Evolutionary conservation across 2,797 vertebrate species (phyloP).

Genomic region (Propithecus deckenii): DNA sequence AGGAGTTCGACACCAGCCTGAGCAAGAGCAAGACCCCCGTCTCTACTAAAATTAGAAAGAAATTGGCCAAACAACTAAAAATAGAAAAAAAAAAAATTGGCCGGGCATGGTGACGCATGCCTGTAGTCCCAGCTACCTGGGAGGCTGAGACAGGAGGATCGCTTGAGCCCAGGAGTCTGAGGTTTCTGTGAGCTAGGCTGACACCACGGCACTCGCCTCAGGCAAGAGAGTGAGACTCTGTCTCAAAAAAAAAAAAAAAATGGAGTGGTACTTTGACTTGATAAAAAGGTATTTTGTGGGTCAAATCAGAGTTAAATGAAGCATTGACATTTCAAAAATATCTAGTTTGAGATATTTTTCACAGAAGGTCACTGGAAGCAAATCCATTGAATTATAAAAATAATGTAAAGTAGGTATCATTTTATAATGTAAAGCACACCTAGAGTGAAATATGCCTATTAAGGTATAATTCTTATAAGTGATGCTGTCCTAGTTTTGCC

Average conservation of each 20-base stretch:
- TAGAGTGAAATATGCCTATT: constrained; percentile 1
- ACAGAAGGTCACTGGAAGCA: constrained; percentile 1
- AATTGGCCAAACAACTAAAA: no score
- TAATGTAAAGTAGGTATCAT: not conserved
- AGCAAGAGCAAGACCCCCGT: no score
- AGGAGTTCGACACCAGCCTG: no score
- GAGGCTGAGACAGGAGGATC: no score
- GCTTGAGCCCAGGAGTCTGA: no score
- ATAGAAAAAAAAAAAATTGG: no score
- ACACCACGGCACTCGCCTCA: no score
- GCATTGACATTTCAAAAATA: constrained; percentile 40
- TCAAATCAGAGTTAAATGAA: constrained; percentile 49
- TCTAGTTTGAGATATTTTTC: constrained; percentile 37
- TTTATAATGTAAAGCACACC: constrained; percentile 9
- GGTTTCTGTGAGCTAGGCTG: no score
- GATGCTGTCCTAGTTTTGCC: not conserved
- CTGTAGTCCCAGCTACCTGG: no score
- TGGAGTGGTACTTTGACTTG: not conserved
- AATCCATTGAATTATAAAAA: constrained; percentile 36
- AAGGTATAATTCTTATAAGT: not conserved
- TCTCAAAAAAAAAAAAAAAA: not conserved
- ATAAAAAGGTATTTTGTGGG: not conserved
- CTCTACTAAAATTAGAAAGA: no score
- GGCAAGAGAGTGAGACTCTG: no score
- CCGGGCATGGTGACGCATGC: no score